These are phyloP conservation scores for Rhagoletis pomonella DNA, from an alignment of 1,140 invertebrate genomes.

Conservation along the genomic window DNA sequence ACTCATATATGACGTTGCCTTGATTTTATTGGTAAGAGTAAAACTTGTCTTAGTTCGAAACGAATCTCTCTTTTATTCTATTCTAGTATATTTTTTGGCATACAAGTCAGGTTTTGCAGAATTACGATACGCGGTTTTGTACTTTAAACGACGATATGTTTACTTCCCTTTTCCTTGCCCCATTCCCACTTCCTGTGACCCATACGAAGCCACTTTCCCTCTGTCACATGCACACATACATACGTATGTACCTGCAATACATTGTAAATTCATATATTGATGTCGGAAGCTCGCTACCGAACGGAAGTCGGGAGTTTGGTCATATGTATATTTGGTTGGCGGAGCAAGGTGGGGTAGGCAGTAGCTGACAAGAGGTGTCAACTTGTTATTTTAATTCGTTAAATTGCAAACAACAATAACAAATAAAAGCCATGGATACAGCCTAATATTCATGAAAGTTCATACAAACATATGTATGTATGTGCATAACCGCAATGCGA, in stretches of 20 bases:
- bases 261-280: not conserved
- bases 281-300: no score
- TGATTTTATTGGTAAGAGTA: no score
- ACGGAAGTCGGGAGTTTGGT: not conserved
- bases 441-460: not conserved
- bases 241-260: not conserved
- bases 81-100: no score
- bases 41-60: no score
- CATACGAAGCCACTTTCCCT: not conserved
- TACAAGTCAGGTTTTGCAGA: no score
- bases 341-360: not conserved
- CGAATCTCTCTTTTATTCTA: no score
- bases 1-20: no score
- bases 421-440: not conserved
- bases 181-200: not conserved
- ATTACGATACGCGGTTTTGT: no score
- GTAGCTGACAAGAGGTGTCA: not conserved
- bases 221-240: not conserved
- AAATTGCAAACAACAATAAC: conserved; percentile 22
- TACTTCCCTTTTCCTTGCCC: no score
- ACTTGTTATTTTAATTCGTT: conserved; percentile 38
- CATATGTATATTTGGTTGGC: not conserved
- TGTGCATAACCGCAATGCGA: not conserved
- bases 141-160: no score
- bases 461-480: not conserved